Evolutionary conservation across 2,888 invertebrate genomes (phyloP).

Genomic region (Cryptops parisi): DNA sequence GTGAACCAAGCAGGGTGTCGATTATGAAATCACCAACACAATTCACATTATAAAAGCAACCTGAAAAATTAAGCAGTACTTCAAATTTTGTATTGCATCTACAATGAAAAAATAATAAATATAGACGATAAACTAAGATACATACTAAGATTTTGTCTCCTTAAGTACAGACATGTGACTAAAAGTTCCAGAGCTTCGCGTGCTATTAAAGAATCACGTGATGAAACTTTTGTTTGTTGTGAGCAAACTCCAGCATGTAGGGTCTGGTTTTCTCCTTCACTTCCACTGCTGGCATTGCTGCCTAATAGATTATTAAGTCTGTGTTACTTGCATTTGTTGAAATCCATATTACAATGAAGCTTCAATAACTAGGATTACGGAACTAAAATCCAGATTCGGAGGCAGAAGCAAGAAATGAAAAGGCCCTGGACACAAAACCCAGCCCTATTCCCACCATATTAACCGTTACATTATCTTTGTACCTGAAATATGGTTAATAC

Average conservation of each 20-base stretch:
- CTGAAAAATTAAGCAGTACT: slow-evolving; percentile 20
- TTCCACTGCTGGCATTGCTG: slow-evolving; percentile 32
- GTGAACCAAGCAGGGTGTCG: slow-evolving; percentile 35
- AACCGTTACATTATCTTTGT: too few relatives aligned
- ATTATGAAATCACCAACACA: slow-evolving; percentile 35
- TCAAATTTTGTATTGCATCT: background rate
- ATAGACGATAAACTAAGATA: background rate
- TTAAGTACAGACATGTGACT: slow-evolving; percentile 33
- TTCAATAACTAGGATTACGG: too few relatives aligned
- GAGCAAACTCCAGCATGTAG: slow-evolving; percentile 32
- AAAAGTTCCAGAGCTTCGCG: slow-evolving; percentile 34
- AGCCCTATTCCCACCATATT: too few relatives aligned
- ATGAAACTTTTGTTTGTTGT: slow-evolving; percentile 29
- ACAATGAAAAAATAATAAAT: background rate
- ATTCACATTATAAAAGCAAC: slow-evolving; percentile 32
- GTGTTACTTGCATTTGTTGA: too few relatives aligned
- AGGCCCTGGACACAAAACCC: too few relatives aligned
- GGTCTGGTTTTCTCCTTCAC: slow-evolving; percentile 25
- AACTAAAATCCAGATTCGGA: too few relatives aligned
- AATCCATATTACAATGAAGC: too few relatives aligned
- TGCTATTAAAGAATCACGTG: slow-evolving; percentile 33
- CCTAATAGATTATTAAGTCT: slow-evolving; percentile 28
- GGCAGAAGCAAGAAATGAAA: too few relatives aligned
- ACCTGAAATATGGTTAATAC: too few relatives aligned
- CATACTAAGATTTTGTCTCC: slow-evolving; percentile 31